Evolutionary conservation across 2,797 vertebrate species (phyloP).

Genomic region (Coilia nasus): DNA sequence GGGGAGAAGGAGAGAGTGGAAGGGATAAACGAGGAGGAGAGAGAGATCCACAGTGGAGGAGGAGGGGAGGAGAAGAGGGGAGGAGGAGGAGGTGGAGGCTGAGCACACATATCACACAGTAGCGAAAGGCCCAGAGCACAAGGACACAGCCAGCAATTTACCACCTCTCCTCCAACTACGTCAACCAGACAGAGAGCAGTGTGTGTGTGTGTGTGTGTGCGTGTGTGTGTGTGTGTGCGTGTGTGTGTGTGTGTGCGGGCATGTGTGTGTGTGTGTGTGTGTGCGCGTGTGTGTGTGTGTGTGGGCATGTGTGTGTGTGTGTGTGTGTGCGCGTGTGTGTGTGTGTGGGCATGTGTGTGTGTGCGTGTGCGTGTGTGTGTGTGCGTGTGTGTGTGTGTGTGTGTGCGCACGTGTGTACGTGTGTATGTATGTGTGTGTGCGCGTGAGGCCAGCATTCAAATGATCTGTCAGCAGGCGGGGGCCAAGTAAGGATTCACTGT

Average conservation of each 20-base stretch:
- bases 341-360: too few relatives aligned
- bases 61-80: not conserved
- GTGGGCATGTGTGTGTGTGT: too few relatives aligned
- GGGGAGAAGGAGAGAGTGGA: too few relatives aligned
- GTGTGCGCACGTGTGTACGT: too few relatives aligned
- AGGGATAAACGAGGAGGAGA: not conserved
- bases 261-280: not conserved
- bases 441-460: too few relatives aligned
- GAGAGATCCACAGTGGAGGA: too few relatives aligned
- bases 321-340: too few relatives aligned
- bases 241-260: not conserved
- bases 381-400: too few relatives aligned
- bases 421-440: too few relatives aligned
- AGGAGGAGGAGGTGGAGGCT: not conserved
- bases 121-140: slow-evolving; percentile 41
- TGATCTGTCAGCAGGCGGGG: too few relatives aligned
- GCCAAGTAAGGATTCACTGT: too few relatives aligned
- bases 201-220: not conserved
- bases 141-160: slow-evolving; percentile 62
- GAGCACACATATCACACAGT: slow-evolving; percentile 39
- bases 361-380: too few relatives aligned
- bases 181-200: slow-evolving; percentile 40
- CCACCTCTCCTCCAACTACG: slow-evolving; percentile 67
- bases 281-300: not conserved
- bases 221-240: not conserved